phyloP scores from a whole-genome alignment of 2,113 vertebrate genomes.

The Sebastes fasciatus region DNA sequence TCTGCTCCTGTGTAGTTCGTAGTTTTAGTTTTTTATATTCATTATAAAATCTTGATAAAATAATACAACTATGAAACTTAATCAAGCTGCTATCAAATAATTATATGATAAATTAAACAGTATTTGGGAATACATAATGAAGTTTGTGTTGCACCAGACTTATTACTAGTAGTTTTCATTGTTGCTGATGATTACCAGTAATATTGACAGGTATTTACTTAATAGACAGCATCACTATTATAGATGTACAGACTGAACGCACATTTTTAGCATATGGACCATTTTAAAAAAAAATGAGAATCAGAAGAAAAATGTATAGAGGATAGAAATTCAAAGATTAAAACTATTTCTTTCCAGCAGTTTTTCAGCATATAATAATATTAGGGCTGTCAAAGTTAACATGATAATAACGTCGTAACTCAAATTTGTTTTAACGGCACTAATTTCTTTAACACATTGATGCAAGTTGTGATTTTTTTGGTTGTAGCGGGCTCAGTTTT shows the following conservation, averaged over 20 bases:
- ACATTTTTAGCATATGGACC: not conserved
- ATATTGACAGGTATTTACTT: not conserved
- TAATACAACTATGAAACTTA: not conserved
- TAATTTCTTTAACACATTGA: no score
- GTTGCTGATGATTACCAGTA: not conserved
- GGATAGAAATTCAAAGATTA: not conserved
- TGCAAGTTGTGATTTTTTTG: no score
- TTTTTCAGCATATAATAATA: not conserved
- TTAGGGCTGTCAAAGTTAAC: not conserved
- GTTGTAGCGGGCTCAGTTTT: no score
- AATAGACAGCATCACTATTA: not conserved
- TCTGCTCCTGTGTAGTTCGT: not conserved
- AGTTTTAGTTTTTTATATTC: not conserved
- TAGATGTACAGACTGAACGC: not conserved
- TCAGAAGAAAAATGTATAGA: not conserved
- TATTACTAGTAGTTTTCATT: not conserved
- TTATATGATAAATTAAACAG: slow-evolving; percentile 4
- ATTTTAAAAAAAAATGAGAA: not conserved
- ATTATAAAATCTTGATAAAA: not conserved
- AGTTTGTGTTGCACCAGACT: not conserved
- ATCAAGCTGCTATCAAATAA: not conserved
- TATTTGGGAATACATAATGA: not conserved
- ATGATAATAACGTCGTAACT: no score
- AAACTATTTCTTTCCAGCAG: not conserved
- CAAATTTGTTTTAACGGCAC: no score